Conservation (phyloP, 2,113 vertebrate genomes). For the Hippocampus mohnikei region DNA sequence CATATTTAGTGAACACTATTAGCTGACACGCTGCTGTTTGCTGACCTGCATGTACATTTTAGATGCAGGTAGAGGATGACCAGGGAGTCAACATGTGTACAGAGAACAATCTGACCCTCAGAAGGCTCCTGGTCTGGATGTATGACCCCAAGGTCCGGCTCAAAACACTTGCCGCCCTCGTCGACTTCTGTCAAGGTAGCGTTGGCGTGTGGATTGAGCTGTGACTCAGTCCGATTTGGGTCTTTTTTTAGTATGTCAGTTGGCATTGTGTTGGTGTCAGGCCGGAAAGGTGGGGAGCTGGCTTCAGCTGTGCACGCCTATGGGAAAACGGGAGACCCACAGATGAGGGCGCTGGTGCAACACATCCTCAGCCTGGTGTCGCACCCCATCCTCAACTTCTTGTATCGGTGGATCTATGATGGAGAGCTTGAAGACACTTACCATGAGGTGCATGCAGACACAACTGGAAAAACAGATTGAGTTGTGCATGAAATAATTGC, state of each 20-base stretch:
- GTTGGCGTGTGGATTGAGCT: background rate
- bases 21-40: background rate
- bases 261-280: conserved; percentile 58
- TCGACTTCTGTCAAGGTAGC: conserved; percentile 95
- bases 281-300: conserved; percentile 93
- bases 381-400: conserved; percentile 90
- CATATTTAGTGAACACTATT: background rate
- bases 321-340: conserved; percentile 92
- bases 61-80: conserved; percentile 97
- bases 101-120: conserved; percentile 86
- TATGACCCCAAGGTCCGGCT: conserved; percentile 93
- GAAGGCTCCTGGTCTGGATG: conserved; percentile 93
- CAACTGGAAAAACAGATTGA: too few relatives aligned
- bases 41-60: conserved; percentile 21
- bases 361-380: conserved; percentile 94
- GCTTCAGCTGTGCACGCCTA: conserved; percentile 95
- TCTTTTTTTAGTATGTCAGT: background rate
- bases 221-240: background rate
- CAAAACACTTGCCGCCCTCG: conserved; percentile 93
- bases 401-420: conserved; percentile 97
- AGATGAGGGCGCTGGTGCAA: conserved; percentile 88
- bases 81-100: conserved; percentile 84
- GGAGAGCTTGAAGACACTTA: conserved; percentile 97
- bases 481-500: too few relatives aligned
- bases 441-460: conserved; percentile 80